A percentile compares a stretch with the other conserved stretches of the same genome.
Evolutionary conservation across 2,797 vertebrate species (phyloP).

Genomic region (Xerus rutilus): DNA sequence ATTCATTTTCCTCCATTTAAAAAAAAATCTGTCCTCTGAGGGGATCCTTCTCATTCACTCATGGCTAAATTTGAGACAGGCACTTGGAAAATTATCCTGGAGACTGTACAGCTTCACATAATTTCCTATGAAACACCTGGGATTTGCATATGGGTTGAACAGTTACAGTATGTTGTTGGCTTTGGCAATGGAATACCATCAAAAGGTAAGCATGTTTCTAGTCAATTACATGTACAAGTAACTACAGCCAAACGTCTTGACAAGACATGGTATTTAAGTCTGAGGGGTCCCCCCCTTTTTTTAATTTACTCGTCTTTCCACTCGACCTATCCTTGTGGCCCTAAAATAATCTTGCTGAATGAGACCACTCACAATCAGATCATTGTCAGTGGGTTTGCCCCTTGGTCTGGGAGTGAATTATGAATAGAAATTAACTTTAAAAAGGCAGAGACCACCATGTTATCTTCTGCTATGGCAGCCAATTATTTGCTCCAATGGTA

Average conservation of each 20-base stretch:
- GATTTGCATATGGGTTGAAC: not conserved
- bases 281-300: not conserved
- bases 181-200: not conserved
- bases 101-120: not conserved
- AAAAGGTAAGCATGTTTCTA: not conserved
- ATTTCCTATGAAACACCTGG: not conserved
- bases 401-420: not conserved
- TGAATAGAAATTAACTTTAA: not conserved
- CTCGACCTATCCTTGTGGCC: not conserved
- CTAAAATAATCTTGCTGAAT: conserved; percentile 44
- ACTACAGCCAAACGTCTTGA: not conserved
- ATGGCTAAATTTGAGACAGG: not conserved
- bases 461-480: not conserved
- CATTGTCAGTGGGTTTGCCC: not conserved
- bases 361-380: not conserved
- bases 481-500: not conserved
- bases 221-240: not conserved
- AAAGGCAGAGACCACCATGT: not conserved
- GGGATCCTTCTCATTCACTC: not conserved
- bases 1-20: not conserved
- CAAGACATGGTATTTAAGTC: not conserved
- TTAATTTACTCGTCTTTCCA: not conserved
- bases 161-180: not conserved
- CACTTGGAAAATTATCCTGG: not conserved
- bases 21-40: not conserved